Base-by-base conservation (phyloP, 1,140 invertebrate species). In the Euura saliciscinereae region DNA sequence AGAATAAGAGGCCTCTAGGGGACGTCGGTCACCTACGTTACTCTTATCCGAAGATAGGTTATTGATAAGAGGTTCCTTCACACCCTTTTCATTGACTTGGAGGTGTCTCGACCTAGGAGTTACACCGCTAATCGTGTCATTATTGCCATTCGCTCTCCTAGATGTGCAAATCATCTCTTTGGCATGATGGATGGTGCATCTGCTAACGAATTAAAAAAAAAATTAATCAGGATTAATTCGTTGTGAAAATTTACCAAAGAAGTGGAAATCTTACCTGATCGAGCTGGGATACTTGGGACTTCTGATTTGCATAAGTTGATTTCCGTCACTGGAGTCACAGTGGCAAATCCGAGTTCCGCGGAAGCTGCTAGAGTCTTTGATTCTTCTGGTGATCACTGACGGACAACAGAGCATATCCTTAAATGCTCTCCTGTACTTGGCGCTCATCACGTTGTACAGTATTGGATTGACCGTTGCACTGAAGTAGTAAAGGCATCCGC, bases 391-490 rank as follows among this genome's bases (percentile, higher is more conserved):
- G 8, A 42, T 13, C 8, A 3, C 0, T 7, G 42, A 6, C 8
- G 8, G 42, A 67, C 66, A 67, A 42, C 66, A 67, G 28, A 67
- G 66, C 8, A 67, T 8, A 11, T 67, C 66, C 66, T 67, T 67
- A 8, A 67, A 67, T 3, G 66, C 66, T 8, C 8, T 67, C 1
- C 66, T 67, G 66, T 67, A 67, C 28, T 67, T 67, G 66, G 66
- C 66, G 10, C 66, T 67, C 94, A 96, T 96, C 0, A 96, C 90
- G 80, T 94, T 95, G 84, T 96, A 96, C 0, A 96, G 84, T 65
- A 96, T 94, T 0, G 95, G 95, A 85, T 96, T 96, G 72, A 96
- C 91, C 1, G 94, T 96, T 68, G 92, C 91, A 42, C 93, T 94
- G 46, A 95, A 89, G 83, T 95, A 96, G 85, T 96, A 96, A 10